phyloP scores from a whole-genome alignment of 2,797 vertebrate species.

The Naso thynnoides region DNA sequence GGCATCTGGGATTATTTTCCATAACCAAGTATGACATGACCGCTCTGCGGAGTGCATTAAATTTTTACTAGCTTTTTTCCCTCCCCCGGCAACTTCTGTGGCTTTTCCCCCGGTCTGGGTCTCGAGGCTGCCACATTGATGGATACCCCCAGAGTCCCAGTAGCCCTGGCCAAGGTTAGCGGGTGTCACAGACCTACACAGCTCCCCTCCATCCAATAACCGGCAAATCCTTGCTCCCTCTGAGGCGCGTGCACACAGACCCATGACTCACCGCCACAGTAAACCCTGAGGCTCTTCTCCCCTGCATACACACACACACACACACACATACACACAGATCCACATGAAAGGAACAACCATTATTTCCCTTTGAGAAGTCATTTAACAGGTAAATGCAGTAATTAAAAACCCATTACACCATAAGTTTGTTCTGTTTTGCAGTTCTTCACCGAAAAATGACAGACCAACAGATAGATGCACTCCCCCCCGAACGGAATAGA shows the following conservation, averaged over 20 bases:
- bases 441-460: not conserved
- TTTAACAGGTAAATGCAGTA: slow-evolving; percentile 7
- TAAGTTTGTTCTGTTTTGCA: slow-evolving; percentile 3
- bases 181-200: slow-evolving; percentile 85
- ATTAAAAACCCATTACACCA: slow-evolving; percentile 8
- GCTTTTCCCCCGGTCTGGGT: slow-evolving; percentile 82
- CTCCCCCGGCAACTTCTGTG: slow-evolving; percentile 89
- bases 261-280: slow-evolving; percentile 18
- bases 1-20: slow-evolving; percentile 99
- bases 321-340: slow-evolving; percentile 17
- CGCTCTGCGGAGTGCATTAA: slow-evolving; percentile 99
- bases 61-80: slow-evolving; percentile 96
- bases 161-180: slow-evolving; percentile 90
- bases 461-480: not conserved
- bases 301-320: slow-evolving; percentile 12
- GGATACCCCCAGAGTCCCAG: slow-evolving; percentile 87
- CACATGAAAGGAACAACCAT: slow-evolving; percentile 6
- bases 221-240: slow-evolving; percentile 77
- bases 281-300: slow-evolving; percentile 1
- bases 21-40: slow-evolving; percentile 99
- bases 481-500: slow-evolving; percentile 1
- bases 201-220: slow-evolving; percentile 78
- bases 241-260: slow-evolving; percentile 48
- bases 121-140: slow-evolving; percentile 88
- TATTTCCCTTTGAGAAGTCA: slow-evolving; percentile 16